Conservation (phyloP, 2,113 vertebrate genomes). For the Lontra canadensis region DNA sequence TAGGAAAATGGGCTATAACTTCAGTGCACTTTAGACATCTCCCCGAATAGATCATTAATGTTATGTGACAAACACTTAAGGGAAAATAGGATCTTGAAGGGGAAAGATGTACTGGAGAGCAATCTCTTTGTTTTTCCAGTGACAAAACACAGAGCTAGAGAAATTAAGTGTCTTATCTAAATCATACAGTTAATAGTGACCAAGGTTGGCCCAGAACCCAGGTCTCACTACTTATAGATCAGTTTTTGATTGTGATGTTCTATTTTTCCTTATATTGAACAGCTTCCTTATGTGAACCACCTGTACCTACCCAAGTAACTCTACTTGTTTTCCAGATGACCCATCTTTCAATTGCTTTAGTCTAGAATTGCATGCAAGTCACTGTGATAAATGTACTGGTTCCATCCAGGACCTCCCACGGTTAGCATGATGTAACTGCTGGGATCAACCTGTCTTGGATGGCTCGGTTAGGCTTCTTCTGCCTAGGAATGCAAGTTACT, state of each 20-base stretch:
- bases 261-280: background rate
- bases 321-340: background rate
- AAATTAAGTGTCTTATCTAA: background rate
- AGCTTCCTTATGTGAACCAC: background rate
- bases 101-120: background rate
- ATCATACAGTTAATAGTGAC: background rate
- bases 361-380: background rate
- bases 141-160: background rate
- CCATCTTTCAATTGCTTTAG: background rate
- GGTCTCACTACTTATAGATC: background rate
- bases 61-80: background rate
- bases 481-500: background rate
- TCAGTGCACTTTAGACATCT: background rate
- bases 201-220: background rate
- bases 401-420: background rate
- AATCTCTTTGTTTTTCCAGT: background rate
- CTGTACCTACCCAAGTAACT: background rate
- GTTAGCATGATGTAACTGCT: background rate
- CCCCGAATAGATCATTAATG: background rate
- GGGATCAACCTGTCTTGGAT: background rate
- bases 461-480: background rate
- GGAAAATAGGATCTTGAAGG: slow-evolving; percentile 28
- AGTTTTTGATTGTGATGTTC: background rate
- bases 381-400: background rate
- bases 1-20: background rate